Percentiles rank a stretch among this genome's conserved stretches.
These are phyloP conservation scores for Callopanchax toddi DNA, from an alignment of 2,113 vertebrate species.

Conservation along the genomic window DNA sequence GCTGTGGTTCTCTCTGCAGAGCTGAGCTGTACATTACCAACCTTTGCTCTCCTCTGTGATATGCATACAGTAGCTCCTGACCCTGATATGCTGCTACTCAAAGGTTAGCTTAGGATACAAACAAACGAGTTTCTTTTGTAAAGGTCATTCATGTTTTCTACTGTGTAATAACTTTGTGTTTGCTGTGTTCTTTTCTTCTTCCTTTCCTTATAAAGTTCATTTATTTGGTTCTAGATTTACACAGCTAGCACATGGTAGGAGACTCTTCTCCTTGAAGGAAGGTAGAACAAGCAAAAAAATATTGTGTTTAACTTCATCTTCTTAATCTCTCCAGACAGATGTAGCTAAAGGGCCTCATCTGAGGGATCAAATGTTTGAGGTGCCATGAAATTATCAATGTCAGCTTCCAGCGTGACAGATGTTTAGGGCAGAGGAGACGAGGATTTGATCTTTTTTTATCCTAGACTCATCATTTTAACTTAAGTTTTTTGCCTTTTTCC, in stretches of 20 bases:
- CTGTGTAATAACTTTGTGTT: conserved; percentile 23
- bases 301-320: conserved; percentile 53
- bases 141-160: conserved; percentile 44
- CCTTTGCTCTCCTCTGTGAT: conserved; percentile 20
- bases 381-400: conserved; percentile 84
- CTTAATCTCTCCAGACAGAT: conserved; percentile 80
- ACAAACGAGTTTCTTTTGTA: conserved; percentile 30
- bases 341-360: conserved; percentile 75
- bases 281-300: conserved; percentile 62
- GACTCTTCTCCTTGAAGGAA: conserved; percentile 49
- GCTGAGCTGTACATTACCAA: conserved; percentile 5
- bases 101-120: conserved; percentile 48
- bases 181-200: conserved; percentile 5
- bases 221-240: conserved; percentile 11
- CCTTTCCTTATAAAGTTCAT: not conserved
- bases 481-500: conserved; percentile 12
- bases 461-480: conserved; percentile 21
- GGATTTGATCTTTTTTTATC: conserved; percentile 43
- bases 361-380: conserved; percentile 77
- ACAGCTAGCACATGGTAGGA: conserved; percentile 50
- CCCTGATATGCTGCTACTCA: conserved; percentile 31
- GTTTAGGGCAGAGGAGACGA: conserved; percentile 42
- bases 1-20: not conserved
- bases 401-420: conserved; percentile 73
- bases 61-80: conserved; percentile 26